Percentiles rank a stretch among this genome's conserved stretches.
Conservation (phyloP, 2,113 vertebrate species). For the Perca flavescens region DNA sequence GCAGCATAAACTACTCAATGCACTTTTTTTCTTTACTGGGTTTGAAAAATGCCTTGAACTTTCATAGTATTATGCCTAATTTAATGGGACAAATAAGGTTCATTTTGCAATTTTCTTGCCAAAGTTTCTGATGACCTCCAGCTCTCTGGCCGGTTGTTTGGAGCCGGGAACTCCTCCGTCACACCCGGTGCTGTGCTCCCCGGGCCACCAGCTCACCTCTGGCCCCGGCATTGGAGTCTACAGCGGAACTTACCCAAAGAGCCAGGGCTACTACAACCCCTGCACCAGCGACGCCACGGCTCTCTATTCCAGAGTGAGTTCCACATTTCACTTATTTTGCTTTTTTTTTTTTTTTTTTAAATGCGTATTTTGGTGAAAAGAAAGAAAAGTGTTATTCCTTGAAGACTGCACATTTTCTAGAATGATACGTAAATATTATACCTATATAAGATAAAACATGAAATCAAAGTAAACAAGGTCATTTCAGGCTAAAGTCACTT, state of each 20-base stretch:
- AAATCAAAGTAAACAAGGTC: accelerated
- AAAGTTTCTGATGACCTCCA: conserved; percentile 93
- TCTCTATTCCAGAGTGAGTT: conserved; percentile 92
- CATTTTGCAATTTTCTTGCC: background rate
- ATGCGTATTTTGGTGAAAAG: background rate
- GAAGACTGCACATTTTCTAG: background rate
- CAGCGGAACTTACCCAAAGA: conserved; percentile 88
- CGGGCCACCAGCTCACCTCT: conserved; percentile 90
- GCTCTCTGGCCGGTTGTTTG: conserved; percentile 90
- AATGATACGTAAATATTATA: background rate
- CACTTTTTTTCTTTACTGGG: background rate
- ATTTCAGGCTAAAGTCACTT: background rate
- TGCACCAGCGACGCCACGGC: conserved; percentile 90
- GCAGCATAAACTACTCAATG: background rate
- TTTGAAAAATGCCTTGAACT: background rate
- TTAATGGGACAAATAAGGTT: background rate
- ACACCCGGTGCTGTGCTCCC: conserved; percentile 91
- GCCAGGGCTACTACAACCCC: conserved; percentile 91
- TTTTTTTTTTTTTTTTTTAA: background rate
- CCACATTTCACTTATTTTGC: background rate
- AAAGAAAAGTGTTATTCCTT: background rate
- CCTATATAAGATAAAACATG: no score
- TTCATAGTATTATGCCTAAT: no score
- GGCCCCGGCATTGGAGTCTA: conserved; percentile 90
- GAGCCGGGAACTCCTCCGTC: conserved; percentile 87